Evolutionary conservation across 2,888 invertebrate genomes (phyloP).

Genomic region (Acrobeloides nanus): DNA sequence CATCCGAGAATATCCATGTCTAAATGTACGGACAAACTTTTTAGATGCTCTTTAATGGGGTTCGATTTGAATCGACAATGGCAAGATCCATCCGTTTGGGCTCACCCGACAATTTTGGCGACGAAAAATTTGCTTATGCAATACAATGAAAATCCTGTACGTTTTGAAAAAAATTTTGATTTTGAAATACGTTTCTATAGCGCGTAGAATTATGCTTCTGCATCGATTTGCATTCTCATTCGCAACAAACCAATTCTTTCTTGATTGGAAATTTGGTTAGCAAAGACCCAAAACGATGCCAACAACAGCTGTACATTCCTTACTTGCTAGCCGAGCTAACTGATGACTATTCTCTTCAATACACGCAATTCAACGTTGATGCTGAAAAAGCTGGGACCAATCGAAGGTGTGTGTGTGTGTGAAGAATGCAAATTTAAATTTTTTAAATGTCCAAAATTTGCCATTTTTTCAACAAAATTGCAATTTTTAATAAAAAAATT

Average conservation of each 20-base stretch:
- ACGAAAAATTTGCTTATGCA: constrained; percentile 71
- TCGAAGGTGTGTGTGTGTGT: constrained; percentile 59
- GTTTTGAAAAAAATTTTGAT: constrained; percentile 4
- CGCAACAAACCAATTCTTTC: constrained; percentile 61
- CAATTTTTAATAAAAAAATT: too few relatives aligned
- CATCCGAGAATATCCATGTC: too few relatives aligned
- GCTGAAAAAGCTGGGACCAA: constrained; percentile 76
- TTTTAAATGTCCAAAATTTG: too few relatives aligned
- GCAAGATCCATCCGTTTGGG: constrained; percentile 79
- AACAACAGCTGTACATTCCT: constrained; percentile 87
- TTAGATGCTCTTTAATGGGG: constrained; percentile 74
- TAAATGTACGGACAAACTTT: too few relatives aligned
- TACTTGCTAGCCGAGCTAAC: constrained; percentile 78
- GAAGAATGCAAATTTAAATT: background rate
- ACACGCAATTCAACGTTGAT: constrained; percentile 88
- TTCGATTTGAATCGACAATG: constrained; percentile 87
- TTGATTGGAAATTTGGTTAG: constrained; percentile 21
- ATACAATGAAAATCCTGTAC: constrained; percentile 69
- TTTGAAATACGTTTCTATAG: constrained; percentile 52
- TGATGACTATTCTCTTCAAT: constrained; percentile 76
- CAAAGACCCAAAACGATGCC: constrained; percentile 61
- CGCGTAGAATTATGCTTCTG: constrained; percentile 78
- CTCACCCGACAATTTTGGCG: constrained; percentile 81
- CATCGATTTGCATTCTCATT: constrained; percentile 86
- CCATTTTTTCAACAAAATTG: too few relatives aligned